Base-by-base conservation (phyloP, 2,888 invertebrate genomes). In the Bembecia ichneumoniformis region DNA sequence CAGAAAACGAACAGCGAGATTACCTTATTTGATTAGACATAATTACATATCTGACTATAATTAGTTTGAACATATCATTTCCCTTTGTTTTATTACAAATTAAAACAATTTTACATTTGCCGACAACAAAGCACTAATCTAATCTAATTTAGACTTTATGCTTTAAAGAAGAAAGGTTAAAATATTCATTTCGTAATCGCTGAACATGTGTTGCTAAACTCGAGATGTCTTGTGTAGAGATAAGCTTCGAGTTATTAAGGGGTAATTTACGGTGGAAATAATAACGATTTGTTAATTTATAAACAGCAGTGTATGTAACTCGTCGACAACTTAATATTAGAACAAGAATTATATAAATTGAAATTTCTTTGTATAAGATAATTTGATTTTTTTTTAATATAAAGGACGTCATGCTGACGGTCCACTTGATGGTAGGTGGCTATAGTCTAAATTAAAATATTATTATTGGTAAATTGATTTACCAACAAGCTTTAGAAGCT, bases 1-100 rank as follows among this genome's bases (percentile, higher is more conserved):
- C 64, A 70, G 70, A 74, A 71, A 74, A 74, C 64, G 64, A 77
- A 61, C 59, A 73, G 75, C 71, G 75, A 78, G 83, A 83, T 86
- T 73, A 77, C 69, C 73, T 77, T 82, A 83, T 82, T 84, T 81
- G 84, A 84, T 84, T 82, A 84, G 68, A 73, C 73, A 82, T 86
- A 84, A 84, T 86, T 82, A 82, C 78, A 76, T 82, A 80, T 80
- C 81, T 76, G 78, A 69, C 68, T 69, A 72, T 79, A 82, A 86
- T 86, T 86, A 86, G 80, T 80, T 77, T 72, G 74, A 76, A 75
- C 68, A 76, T 82, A 82, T 82, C 75, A 78, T 74, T 40, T 80
- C 77, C 79, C 78, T 83, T 84, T 84, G 82, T 84, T 82, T 82
- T 82, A 80, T 80, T 77, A 76, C 73, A 63, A 68, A 72, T 64